A percentile compares a stretch with the other conserved stretches of the same genome.
Evolutionary conservation across 2,113 vertebrate species (phyloP).

Genomic region (Charadrius vociferus): DNA sequence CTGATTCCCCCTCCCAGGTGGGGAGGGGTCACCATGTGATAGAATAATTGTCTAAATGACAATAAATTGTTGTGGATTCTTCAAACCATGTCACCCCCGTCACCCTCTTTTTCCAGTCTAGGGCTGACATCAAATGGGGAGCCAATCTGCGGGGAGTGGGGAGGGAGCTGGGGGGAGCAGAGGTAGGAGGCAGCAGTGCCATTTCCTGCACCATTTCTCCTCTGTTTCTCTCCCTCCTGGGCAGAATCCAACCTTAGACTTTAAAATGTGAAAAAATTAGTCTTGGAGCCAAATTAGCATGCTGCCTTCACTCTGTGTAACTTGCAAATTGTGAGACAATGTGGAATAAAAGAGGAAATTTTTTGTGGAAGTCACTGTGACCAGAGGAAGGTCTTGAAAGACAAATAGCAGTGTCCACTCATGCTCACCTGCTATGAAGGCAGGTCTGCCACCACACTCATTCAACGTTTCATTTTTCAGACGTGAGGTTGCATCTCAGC

Average conservation of each 20-base stretch:
- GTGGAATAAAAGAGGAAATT: not conserved
- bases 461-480: not conserved
- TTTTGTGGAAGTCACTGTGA: accelerated
- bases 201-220: not conserved
- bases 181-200: accelerated
- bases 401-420: accelerated
- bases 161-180: not conserved
- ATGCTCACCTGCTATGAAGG: accelerated
- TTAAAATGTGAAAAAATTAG: not conserved
- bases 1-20: not conserved
- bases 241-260: not conserved
- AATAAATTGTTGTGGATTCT: not conserved
- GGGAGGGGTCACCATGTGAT: not conserved
- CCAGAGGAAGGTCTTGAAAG: not conserved
- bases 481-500: not conserved
- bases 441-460: not conserved
- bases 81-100: not conserved
- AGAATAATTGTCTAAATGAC: not conserved
- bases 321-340: not conserved
- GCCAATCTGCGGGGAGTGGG: not conserved
- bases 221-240: not conserved
- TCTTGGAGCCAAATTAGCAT: not conserved
- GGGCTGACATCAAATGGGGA: accelerated
- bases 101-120: not conserved
- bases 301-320: not conserved